Conservation (phyloP, 2,888 invertebrate species). For the Hypsopygia costalis region DNA sequence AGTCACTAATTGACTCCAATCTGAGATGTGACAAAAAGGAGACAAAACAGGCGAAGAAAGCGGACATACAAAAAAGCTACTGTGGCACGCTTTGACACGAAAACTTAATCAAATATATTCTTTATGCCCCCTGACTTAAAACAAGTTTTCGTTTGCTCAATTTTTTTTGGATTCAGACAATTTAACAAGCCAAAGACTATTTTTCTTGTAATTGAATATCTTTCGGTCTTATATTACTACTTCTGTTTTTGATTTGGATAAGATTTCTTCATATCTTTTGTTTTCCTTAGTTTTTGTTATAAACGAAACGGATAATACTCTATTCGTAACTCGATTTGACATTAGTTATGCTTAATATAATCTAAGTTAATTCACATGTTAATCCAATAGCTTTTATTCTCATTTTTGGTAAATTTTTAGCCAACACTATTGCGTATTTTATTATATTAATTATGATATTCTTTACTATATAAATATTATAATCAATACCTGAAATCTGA, state of each 20-base stretch:
- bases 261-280: background rate
- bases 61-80: slow-evolving; percentile 23
- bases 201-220: slow-evolving; percentile 17
- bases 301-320: no score
- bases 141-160: slow-evolving; percentile 18
- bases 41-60: slow-evolving; percentile 32
- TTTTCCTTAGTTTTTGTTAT: background rate
- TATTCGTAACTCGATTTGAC: no score
- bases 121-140: background rate
- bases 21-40: slow-evolving; percentile 37
- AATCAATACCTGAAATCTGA: no score
- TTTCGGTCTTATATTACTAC: slow-evolving; percentile 5
- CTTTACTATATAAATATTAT: no score
- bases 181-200: slow-evolving; percentile 12
- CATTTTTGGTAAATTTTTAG: no score
- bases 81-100: slow-evolving; percentile 24
- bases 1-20: slow-evolving; percentile 30
- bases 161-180: slow-evolving; percentile 16
- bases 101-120: slow-evolving; percentile 3
- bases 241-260: background rate
- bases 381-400: no score
- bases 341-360: no score
- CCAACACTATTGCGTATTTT: no score
- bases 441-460: no score
- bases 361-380: no score